phyloP scores from a whole-genome alignment of 2,888 invertebrate species.

The Tiliacea aurago region DNA sequence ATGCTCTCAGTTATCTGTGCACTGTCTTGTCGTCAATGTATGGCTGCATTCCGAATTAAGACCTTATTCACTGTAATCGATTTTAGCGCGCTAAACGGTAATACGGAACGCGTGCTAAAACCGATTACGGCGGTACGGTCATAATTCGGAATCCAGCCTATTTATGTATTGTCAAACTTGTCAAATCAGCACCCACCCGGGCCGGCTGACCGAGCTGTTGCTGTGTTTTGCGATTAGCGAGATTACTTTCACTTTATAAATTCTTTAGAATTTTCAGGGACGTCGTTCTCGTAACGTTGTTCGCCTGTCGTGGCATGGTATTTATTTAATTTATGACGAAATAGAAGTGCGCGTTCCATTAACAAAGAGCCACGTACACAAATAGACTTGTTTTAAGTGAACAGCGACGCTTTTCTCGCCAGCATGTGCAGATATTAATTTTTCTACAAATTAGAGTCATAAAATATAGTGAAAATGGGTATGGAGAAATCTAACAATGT shows the following conservation, averaged over 20 bases:
- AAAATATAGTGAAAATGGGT: constrained; percentile 75
- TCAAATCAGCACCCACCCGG: too few species aligned
- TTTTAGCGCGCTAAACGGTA: too few species aligned
- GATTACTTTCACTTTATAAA: constrained; percentile 63
- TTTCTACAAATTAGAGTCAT: not conserved
- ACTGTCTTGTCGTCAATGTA: too few species aligned
- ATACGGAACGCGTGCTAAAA: too few species aligned
- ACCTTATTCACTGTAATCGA: too few species aligned
- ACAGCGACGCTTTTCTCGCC: constrained; percentile 14
- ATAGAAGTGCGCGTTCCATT: constrained; percentile 26
- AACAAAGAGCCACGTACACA: constrained; percentile 52
- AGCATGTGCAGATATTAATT: constrained; percentile 34
- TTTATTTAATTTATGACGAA: constrained; percentile 46
- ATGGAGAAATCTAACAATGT: constrained; percentile 77
- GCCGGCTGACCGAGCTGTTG: too few species aligned
- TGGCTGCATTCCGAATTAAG: too few species aligned
- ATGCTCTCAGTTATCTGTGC: too few species aligned
- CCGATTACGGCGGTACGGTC: too few species aligned
- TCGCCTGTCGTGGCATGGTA: constrained; percentile 30
- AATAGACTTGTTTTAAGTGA: constrained; percentile 24
- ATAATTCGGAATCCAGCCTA: too few species aligned
- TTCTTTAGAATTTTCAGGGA: constrained; percentile 53
- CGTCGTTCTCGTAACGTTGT: constrained; percentile 35
- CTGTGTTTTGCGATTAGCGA: constrained; percentile 3
- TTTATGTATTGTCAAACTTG: too few species aligned